phyloP scores from a whole-genome alignment of 1,140 invertebrate genomes.

The Drosophila simulans region DNA sequence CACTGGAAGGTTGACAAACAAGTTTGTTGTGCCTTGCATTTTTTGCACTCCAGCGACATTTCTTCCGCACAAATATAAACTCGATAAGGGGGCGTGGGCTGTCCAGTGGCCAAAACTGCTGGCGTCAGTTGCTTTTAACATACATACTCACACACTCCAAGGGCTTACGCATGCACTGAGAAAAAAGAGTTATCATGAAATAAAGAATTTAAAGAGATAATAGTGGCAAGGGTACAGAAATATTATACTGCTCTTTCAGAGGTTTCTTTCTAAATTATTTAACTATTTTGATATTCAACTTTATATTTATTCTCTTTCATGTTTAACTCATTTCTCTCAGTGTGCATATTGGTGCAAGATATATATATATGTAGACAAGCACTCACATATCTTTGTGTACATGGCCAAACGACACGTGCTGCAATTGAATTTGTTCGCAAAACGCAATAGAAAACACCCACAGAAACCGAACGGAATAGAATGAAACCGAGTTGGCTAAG shows the following conservation, averaged over 20 bases:
- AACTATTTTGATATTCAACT: background rate
- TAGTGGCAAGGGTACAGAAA: too few species aligned
- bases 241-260: too few species aligned
- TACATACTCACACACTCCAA: conserved; percentile 26
- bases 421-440: conserved; percentile 79
- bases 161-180: conserved; percentile 34
- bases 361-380: conserved; percentile 22
- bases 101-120: conserved; percentile 62
- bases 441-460: conserved; percentile 80
- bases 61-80: conserved; percentile 74
- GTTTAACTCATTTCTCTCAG: too few species aligned
- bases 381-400: conserved; percentile 51
- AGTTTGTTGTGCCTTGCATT: conserved; percentile 80
- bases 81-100: conserved; percentile 56
- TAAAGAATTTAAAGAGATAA: too few species aligned
- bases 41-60: conserved; percentile 74
- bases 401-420: conserved; percentile 74
- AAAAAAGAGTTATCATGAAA: background rate
- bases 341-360: background rate
- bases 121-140: conserved; percentile 80
- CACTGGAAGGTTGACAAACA: conserved; percentile 63
- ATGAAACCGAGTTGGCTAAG: conserved; percentile 12
- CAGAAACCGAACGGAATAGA: conserved; percentile 33
- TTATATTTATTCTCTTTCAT: background rate
- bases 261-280: background rate